These are phyloP conservation scores for Gadopsis bispinosus DNA, from an alignment of 2,797 vertebrate genomes.

Conservation along the genomic window DNA sequence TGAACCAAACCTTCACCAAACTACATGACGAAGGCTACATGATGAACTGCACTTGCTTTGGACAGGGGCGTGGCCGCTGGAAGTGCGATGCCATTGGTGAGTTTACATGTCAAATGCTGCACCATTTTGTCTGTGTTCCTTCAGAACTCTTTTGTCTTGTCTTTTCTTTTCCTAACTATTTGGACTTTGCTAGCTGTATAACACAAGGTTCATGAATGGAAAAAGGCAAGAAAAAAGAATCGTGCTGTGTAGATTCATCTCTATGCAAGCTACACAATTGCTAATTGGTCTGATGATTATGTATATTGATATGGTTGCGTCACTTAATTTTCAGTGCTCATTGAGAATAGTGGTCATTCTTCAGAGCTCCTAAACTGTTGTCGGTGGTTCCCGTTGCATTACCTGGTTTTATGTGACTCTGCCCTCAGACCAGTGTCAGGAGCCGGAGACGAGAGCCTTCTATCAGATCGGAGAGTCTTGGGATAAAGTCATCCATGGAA, in stretches of 20 bases:
- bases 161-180: background rate
- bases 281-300: background rate
- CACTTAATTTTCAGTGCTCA: background rate
- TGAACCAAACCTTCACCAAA: constrained; percentile 96
- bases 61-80: constrained; percentile 96
- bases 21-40: constrained; percentile 94
- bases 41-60: constrained; percentile 98
- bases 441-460: constrained; percentile 92
- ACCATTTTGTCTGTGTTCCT: background rate
- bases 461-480: constrained; percentile 97
- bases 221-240: background rate
- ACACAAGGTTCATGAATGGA: background rate
- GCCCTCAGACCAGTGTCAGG: constrained; percentile 94
- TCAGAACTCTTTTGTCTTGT: background rate
- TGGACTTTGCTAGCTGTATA: too few relatives aligned
- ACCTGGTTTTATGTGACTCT: constrained; percentile 19
- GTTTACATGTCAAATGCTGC: constrained; percentile 53
- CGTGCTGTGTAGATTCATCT: background rate
- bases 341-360: background rate
- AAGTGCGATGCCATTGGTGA: constrained; percentile 96
- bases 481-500: constrained; percentile 91
- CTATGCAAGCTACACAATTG: background rate
- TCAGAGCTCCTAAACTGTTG: background rate
- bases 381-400: background rate
- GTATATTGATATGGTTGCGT: background rate